Percentiles rank a stretch among this genome's conserved stretches.
Conservation (phyloP, 2,797 vertebrate genomes). For the Coregonus sp. region DNA sequence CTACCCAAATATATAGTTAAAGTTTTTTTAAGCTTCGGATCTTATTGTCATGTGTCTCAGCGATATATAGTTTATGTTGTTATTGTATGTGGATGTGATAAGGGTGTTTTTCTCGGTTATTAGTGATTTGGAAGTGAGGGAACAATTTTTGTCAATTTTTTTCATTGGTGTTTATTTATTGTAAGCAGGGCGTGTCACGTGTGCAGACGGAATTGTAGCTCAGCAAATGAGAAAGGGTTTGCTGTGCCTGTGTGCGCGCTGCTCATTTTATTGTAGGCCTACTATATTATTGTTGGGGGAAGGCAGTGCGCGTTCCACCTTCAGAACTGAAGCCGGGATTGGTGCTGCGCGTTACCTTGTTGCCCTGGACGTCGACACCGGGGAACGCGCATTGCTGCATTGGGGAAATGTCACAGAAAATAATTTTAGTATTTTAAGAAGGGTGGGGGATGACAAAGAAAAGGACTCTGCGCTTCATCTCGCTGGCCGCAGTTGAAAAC, state of each 20-base stretch:
- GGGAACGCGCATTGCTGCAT: conserved; percentile 80
- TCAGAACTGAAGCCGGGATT: conserved; percentile 55
- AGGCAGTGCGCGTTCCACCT: conserved; percentile 61
- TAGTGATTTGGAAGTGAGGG: neutral
- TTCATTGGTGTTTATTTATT: conserved; percentile 79
- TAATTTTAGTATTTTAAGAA: conserved; percentile 67
- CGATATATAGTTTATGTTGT: neutral
- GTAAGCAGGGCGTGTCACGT: conserved; percentile 75
- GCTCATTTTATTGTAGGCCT: conserved; percentile 47
- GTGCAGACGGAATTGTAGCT: conserved; percentile 63
- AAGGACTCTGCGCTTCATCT: conserved; percentile 22
- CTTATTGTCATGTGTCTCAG: conserved; percentile 4
- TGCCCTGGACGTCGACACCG: conserved; percentile 68
- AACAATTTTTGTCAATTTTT: conserved; percentile 44
- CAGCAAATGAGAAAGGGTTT: conserved; percentile 62
- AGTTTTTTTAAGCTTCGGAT: conserved; percentile 39
- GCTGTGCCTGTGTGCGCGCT: conserved; percentile 63
- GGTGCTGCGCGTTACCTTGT: conserved; percentile 39
- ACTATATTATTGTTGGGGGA: conserved; percentile 53
- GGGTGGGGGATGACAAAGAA: conserved; percentile 41
- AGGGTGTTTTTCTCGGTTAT: neutral
- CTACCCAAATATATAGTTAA: conserved; percentile 34
- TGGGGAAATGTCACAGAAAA: conserved; percentile 71
- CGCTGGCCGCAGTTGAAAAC: neutral
- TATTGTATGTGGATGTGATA: neutral